Percentiles rank a stretch among this genome's conserved stretches.
phyloP scores from a whole-genome alignment of 2,888 invertebrate species.

The Petrophora chlorosata region DNA sequence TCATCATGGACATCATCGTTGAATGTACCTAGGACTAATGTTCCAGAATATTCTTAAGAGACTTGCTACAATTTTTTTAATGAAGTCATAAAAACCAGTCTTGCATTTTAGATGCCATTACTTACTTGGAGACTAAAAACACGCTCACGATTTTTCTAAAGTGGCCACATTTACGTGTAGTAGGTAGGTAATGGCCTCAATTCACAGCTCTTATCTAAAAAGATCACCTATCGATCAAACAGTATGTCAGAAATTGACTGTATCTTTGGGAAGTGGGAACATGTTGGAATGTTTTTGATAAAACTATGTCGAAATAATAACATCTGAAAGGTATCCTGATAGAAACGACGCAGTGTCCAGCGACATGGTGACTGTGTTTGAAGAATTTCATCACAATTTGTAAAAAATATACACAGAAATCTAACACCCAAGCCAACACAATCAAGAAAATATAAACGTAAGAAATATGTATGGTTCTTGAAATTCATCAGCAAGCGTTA shows the following conservation, averaged over 20 bases:
- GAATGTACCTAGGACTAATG: neutral
- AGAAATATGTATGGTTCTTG: no score
- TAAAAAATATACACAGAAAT: no score
- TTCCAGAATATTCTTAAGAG: neutral
- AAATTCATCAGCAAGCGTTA: no score
- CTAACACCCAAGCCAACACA: no score
- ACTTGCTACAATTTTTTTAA: slow-evolving; percentile 1
- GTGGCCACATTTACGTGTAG: slow-evolving; percentile 43
- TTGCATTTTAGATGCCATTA: slow-evolving; percentile 10
- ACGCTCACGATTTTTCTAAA: slow-evolving; percentile 39
- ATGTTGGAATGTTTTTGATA: neutral
- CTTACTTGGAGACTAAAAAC: slow-evolving; percentile 24
- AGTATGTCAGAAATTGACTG: slow-evolving; percentile 29
- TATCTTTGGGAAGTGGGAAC: slow-evolving; percentile 10
- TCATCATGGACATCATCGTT: no score
- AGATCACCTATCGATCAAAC: slow-evolving; percentile 66
- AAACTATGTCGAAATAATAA: neutral
- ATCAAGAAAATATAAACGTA: no score
- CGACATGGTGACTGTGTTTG: no score
- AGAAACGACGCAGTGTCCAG: no score
- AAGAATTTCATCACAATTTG: no score
- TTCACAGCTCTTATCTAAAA: slow-evolving; percentile 60
- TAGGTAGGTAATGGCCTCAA: slow-evolving; percentile 51
- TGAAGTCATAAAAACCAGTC: slow-evolving; percentile 13
- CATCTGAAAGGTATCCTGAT: neutral